These are phyloP conservation scores for Trachymyrmex septentrionalis DNA, from an alignment of 1,140 invertebrate species.

Conservation along the genomic window DNA sequence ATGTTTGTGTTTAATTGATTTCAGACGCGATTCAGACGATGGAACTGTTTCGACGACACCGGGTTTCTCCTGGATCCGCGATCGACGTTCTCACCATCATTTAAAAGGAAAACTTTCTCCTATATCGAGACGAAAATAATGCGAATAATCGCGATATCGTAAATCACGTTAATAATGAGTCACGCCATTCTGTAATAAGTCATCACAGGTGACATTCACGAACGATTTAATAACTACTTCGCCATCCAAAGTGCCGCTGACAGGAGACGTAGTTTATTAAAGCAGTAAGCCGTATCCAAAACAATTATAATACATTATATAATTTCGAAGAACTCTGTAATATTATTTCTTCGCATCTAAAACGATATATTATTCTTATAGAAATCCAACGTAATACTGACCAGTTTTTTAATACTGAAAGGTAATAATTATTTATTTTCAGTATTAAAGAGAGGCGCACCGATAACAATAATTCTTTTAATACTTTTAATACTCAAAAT, in stretches of 20 bases:
- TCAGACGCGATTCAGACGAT: background rate
- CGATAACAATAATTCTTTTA: too few relatives aligned
- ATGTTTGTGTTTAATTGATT: constrained; percentile 24
- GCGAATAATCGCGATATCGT: constrained; percentile 15
- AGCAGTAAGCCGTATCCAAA: background rate
- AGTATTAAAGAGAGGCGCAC: too few relatives aligned
- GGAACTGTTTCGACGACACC: background rate
- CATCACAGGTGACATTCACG: constrained; percentile 7
- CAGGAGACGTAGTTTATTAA: constrained; percentile 20
- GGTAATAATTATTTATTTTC: too few relatives aligned
- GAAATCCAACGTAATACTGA: too few relatives aligned
- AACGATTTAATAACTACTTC: constrained; percentile 29
- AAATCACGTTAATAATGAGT: constrained; percentile 30
- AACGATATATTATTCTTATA: too few relatives aligned
- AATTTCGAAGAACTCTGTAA: background rate
- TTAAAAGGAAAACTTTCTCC: constrained; percentile 11
- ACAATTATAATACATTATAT: background rate
- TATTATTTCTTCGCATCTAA: background rate
- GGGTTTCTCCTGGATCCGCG: background rate
- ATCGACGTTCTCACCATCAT: constrained; percentile 2
- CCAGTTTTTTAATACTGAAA: too few relatives aligned
- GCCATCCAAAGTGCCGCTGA: constrained; percentile 5
- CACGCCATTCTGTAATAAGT: background rate
- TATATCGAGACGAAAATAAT: constrained; percentile 19
- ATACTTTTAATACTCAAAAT: too few relatives aligned